A percentile compares a stretch with the other conserved stretches of the same genome.
phyloP scores from a whole-genome alignment of 2,113 vertebrate genomes.

The Ptilonorhynchus violaceus region DNA sequence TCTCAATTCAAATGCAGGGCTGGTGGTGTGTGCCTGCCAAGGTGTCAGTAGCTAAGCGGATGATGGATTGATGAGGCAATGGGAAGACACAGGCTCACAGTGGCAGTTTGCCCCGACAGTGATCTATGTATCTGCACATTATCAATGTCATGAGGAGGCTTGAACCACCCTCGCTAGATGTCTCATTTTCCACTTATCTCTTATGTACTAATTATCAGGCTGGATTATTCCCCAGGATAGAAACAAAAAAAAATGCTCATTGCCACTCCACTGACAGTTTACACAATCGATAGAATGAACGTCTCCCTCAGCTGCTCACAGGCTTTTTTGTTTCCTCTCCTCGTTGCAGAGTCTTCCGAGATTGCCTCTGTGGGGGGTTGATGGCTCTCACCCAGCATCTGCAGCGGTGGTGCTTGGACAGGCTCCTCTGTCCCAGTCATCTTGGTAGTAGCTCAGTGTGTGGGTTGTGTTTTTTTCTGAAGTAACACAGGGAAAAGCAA shows the following conservation, averaged over 20 bases:
- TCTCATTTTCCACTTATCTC: constrained; percentile 48
- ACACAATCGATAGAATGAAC: constrained; percentile 51
- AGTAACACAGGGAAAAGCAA: neutral
- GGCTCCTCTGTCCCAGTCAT: neutral
- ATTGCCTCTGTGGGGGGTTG: neutral
- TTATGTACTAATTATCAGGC: constrained; percentile 60
- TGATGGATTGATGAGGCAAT: constrained; percentile 80
- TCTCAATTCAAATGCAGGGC: constrained; percentile 74
- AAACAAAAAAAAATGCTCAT: constrained; percentile 41
- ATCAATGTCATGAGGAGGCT: constrained; percentile 58
- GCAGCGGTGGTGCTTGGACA: neutral
- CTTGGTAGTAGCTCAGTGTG: neutral
- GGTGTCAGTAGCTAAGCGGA: constrained; percentile 76
- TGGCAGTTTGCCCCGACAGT: constrained; percentile 62
- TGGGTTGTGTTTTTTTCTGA: neutral
- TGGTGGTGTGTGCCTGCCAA: constrained; percentile 69
- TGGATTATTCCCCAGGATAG: constrained; percentile 59
- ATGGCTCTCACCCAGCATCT: neutral
- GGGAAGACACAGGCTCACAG: constrained; percentile 50
- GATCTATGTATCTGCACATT: constrained; percentile 64
- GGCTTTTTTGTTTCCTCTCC: constrained; percentile 25
- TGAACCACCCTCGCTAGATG: constrained; percentile 62
- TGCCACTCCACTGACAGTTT: constrained; percentile 54
- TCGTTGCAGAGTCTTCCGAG: neutral
- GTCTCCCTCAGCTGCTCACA: neutral